Conservation (phyloP, 1,140 invertebrate genomes). For the Drosophila sproati region DNA sequence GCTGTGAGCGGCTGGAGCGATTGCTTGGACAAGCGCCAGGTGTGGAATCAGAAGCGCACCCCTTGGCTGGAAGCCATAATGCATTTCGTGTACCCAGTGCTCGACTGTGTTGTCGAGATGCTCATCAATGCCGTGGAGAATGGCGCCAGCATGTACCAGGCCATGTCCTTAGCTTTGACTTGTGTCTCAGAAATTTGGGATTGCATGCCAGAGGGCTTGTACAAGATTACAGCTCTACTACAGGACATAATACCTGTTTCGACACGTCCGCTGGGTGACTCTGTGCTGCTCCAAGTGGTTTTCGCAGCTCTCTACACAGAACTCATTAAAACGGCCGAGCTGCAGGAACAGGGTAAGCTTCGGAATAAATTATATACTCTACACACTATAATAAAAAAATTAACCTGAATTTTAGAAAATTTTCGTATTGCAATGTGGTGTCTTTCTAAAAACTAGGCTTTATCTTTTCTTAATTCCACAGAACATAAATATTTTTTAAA, state of each 20-base stretch:
- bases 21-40: conserved; percentile 90
- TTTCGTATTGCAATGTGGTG: too few relatives aligned
- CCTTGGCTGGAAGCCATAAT: conserved; percentile 90
- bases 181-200: conserved; percentile 88
- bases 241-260: conserved; percentile 89
- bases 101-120: conserved; percentile 88
- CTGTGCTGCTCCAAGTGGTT: conserved; percentile 89
- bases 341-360: conserved; percentile 82
- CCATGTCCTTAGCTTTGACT: conserved; percentile 89
- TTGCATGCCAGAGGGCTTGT: conserved; percentile 87
- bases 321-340: conserved; percentile 85
- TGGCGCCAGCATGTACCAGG: conserved; percentile 91
- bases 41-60: conserved; percentile 91
- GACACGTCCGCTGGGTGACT: conserved; percentile 88
- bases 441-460: too few relatives aligned
- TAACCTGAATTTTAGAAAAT: too few relatives aligned
- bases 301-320: conserved; percentile 87
- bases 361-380: neutral
- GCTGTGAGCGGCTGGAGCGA: conserved; percentile 87
- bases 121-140: conserved; percentile 88
- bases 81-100: conserved; percentile 86
- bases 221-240: conserved; percentile 86
- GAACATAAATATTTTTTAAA: too few relatives aligned
- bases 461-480: too few relatives aligned
- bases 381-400: neutral